Base-by-base conservation (phyloP, 2,888 invertebrate genomes). In the Spilosoma lubricipeda region DNA sequence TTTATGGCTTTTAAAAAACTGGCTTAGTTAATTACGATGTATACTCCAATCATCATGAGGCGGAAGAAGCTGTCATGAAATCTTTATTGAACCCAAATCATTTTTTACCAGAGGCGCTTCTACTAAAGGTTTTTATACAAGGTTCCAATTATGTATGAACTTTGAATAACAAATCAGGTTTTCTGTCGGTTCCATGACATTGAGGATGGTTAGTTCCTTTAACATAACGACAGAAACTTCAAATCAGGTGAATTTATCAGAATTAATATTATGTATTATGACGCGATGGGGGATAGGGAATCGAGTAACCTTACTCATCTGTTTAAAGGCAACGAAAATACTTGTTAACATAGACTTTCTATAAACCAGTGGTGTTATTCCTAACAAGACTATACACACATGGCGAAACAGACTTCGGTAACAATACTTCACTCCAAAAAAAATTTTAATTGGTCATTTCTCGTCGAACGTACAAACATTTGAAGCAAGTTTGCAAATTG, bases 41-140 rank as follows among this genome's bases (percentile, higher is more conserved):
- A 27, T 45, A 67, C 45, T n/a, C 13, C 42, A 42, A 66, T 11
- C 23, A 45, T 67, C 27, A 9, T 27, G 42, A 45, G 18, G 27
- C 45, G 45, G 67, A 67, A 67, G 67, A 67, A 27, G 45, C 67
- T 67, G 45, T 67, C 67, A 67, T 45, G 67, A 45, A 45, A 45
- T 45, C 18, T 42, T 66, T 42, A 66, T 27, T 42, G 27, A 63
- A 30, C 59, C 5, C 59, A 9, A 52, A 59, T n/a, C n/a, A 27
- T 67, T 67, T 67, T 67, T 67, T 67, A 42, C 8, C 8, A n/a
- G 20, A 27, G 45, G 45, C 27, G 67, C 45, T 67, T 67, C 18
- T 45, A n/a, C 18, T 42, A 30, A 30, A 30, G 30, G 30, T 63
- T 30, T 63, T 63, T 63, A 30, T 63, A 30, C 27, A 63, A 30